A percentile compares a stretch with the other conserved stretches of the same genome.
Conservation (phyloP, 2,888 invertebrate genomes). For the Criorhina ranunculi region DNA sequence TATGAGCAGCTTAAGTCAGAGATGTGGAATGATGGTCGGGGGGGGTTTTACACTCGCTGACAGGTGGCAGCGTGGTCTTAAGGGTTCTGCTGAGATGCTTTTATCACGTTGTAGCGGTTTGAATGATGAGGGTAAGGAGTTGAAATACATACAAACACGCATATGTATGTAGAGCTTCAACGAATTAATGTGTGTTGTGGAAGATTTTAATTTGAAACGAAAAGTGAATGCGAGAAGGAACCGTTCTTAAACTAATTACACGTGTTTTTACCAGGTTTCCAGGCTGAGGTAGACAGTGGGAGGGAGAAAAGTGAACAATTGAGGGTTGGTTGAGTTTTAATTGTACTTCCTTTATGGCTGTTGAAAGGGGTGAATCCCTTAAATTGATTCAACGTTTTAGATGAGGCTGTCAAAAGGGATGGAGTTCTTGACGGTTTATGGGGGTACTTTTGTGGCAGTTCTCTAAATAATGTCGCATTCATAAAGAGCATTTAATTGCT, state of each 20-base stretch:
- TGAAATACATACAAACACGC: not conserved
- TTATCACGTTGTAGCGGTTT: conserved; percentile 49
- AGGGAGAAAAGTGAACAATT: conserved; percentile 15
- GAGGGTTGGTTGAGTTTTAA: conserved; percentile 66
- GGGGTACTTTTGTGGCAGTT: conserved; percentile 49
- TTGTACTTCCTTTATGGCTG: conserved; percentile 66
- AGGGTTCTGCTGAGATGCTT: conserved; percentile 34
- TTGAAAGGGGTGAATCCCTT: conserved; percentile 60
- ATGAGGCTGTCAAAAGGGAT: conserved; percentile 37
- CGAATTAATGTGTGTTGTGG: conserved; percentile 71
- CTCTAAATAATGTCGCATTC: conserved; percentile 59
- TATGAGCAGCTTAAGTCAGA: conserved; percentile 75
- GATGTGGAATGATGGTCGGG: conserved; percentile 35
- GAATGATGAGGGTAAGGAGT: conserved; percentile 21
- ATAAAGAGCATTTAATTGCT: conserved; percentile 37
- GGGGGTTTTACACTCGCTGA: conserved; percentile 63
- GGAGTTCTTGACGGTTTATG: conserved; percentile 5
- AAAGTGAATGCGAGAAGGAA: conserved; percentile 65
- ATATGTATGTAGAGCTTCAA: not conserved
- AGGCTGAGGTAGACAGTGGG: not conserved
- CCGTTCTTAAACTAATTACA: conserved; percentile 74
- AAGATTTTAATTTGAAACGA: conserved; percentile 74
- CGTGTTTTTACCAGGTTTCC: conserved; percentile 54
- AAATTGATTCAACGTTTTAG: conserved; percentile 67
- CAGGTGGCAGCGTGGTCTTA: conserved; percentile 69